phyloP scores from a whole-genome alignment of 1,140 invertebrate species.

The Trinorchestia longiramus region DNA sequence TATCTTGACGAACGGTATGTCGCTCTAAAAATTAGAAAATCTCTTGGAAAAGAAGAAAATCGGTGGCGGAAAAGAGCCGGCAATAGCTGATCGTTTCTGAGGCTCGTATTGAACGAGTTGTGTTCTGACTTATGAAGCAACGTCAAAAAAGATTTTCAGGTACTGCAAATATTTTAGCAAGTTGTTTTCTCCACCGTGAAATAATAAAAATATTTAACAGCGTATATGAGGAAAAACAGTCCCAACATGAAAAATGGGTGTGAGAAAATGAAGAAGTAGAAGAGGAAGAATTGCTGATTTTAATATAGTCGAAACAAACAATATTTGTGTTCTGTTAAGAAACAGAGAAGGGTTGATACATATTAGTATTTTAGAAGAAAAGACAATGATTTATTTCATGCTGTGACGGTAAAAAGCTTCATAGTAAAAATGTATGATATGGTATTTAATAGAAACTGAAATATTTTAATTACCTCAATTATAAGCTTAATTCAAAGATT shows the following conservation, averaged over 20 bases:
- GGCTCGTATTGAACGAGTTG: not conserved
- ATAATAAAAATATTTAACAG: not conserved
- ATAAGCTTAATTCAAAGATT: no score
- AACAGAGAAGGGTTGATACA: no score
- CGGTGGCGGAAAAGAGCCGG: not conserved
- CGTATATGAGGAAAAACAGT: not conserved
- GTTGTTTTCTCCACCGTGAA: not conserved
- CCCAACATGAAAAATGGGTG: not conserved
- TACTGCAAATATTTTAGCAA: not conserved
- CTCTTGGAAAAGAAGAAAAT: not conserved
- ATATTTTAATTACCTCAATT: no score
- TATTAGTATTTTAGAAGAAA: no score
- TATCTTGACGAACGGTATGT: slow-evolving; percentile 28
- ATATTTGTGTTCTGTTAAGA: no score
- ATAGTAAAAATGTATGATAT: no score
- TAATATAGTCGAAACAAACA: no score
- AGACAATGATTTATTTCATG: no score
- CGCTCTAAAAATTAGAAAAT: not conserved
- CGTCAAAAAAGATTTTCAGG: not conserved
- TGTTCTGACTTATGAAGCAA: not conserved
- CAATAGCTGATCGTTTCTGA: not conserved
- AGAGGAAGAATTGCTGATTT: no score
- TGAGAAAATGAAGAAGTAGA: not conserved
- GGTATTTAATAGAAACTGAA: no score
- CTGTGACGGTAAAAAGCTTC: no score